Evolutionary conservation across 2,113 vertebrate genomes (phyloP), one percentile per base, ranked within the genome.

Genomic region (Thymallus thymallus): DNA sequence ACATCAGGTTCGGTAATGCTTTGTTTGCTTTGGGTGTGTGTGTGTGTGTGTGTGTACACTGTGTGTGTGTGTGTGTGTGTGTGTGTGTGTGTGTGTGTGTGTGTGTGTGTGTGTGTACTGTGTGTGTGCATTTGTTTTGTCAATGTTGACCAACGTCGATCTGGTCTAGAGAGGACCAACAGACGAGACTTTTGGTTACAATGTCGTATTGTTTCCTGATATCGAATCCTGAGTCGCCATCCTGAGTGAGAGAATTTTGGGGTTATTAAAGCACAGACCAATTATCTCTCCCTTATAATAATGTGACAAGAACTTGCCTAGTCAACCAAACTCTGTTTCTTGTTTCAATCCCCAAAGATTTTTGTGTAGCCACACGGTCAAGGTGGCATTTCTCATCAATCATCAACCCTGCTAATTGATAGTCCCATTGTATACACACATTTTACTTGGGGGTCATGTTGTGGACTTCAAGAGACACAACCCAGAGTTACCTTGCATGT

Each of bases 181-280:
- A 66, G 64, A n/a, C 30, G 3, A 22, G 29, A 10, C 29, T 12
- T 64, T 30, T 30, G 24, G 12, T 64, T 22, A 29, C 62, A 29
- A 18, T 29, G 16, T 14, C 12, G 26, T 64, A 23, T 24, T 62
- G 22, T 62, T 62, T 22, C 22, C 60, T 62, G 26, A 32, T 26
- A 65, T 26, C 18, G 63, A 65, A 65, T 18, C 12, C 12, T 5
- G 63, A 65, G 63, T 65, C 60, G 3, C 60, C 60, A 24, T 62
- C 24, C 62, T 51, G 62, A 64, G 62, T 12, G 32, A 23, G 9
- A 46, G 66, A 13, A 35, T 68, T 16, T 10, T 32, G 6, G 12
- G 66, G 66, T 46, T 68, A 23, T 41, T 22, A 68, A 68, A 68
- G 66, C 35, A 41, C 29, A 67, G 23, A 22, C 23, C 60, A 62